phyloP scores from a whole-genome alignment of 2,797 vertebrate genomes.

The Phataginus tricuspis region DNA sequence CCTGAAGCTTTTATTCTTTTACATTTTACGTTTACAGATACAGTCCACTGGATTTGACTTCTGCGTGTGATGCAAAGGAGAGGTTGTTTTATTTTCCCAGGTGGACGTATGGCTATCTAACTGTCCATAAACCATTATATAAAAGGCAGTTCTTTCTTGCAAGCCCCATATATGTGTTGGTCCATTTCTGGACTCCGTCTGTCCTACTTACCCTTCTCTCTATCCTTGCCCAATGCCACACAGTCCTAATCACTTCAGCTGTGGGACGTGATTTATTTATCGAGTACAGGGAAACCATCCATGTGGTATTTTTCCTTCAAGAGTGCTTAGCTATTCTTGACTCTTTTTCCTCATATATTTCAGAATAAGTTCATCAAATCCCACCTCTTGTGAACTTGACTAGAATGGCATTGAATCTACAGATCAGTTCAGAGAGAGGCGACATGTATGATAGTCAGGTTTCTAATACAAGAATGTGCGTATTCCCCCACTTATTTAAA shows the following conservation, averaged over 20 bases:
- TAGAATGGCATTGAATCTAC: background rate
- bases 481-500: background rate
- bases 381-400: background rate
- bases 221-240: background rate
- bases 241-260: background rate
- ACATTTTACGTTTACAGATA: fast-evolving
- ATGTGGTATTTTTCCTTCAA: fast-evolving
- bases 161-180: fast-evolving
- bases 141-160: background rate
- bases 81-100: background rate
- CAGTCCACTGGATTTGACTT: background rate
- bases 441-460: no score
- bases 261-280: fast-evolving
- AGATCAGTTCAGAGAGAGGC: background rate
- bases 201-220: background rate
- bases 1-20: background rate
- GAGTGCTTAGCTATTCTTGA: fast-evolving
- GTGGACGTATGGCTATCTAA: background rate
- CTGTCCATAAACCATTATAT: background rate
- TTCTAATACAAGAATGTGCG: background rate
- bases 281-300: fast-evolving
- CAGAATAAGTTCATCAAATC: background rate
- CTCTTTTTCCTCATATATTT: background rate
- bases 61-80: no score
- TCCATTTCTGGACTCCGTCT: background rate